Percentiles rank a stretch among this genome's conserved stretches.
These are phyloP conservation scores for Enteromius unitaeniatus DNA, from an alignment of 2,797 vertebrate genomes.

Conservation along the genomic window DNA sequence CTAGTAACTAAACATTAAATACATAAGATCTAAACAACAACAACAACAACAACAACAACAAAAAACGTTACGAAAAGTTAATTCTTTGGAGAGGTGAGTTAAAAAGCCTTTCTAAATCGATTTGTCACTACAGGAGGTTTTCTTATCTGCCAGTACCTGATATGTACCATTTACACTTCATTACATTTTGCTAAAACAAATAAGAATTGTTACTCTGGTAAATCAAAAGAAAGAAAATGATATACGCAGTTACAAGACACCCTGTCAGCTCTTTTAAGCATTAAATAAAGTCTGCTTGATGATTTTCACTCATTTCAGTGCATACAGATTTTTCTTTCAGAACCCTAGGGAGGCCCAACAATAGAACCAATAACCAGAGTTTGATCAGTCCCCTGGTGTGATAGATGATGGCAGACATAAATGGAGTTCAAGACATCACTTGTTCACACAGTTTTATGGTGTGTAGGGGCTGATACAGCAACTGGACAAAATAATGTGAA, in stretches of 20 bases:
- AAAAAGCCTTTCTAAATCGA: slow-evolving; percentile 28
- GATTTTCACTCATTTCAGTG: slow-evolving; percentile 20
- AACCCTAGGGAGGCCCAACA: slow-evolving; percentile 27
- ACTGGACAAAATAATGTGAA: not conserved
- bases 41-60: slow-evolving; percentile 29
- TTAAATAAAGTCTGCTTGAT: slow-evolving; percentile 48
- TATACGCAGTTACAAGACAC: slow-evolving; percentile 34
- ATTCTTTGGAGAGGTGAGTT: slow-evolving; percentile 30
- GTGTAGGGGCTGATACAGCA: not conserved
- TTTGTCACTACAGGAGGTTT: slow-evolving; percentile 26
- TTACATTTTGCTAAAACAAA: slow-evolving; percentile 56
- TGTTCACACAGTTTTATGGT: slow-evolving; percentile 1
- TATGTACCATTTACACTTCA: slow-evolving; percentile 55
- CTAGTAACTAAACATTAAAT: too few species aligned
- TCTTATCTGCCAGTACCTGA: slow-evolving; percentile 54
- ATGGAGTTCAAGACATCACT: slow-evolving; percentile 28
- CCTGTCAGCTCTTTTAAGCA: slow-evolving; percentile 39
- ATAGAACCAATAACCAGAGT: slow-evolving; percentile 16
- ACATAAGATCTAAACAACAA: not conserved
- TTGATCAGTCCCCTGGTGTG: slow-evolving; percentile 39
- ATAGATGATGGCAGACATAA: slow-evolving; percentile 33
- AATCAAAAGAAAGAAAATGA: slow-evolving; percentile 44
- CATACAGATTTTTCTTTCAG: slow-evolving; percentile 20
- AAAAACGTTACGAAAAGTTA: too few species aligned
- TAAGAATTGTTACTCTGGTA: slow-evolving; percentile 54